Conservation (phyloP, 2,888 invertebrate species). For the Ganaspis brasiliensis region DNA sequence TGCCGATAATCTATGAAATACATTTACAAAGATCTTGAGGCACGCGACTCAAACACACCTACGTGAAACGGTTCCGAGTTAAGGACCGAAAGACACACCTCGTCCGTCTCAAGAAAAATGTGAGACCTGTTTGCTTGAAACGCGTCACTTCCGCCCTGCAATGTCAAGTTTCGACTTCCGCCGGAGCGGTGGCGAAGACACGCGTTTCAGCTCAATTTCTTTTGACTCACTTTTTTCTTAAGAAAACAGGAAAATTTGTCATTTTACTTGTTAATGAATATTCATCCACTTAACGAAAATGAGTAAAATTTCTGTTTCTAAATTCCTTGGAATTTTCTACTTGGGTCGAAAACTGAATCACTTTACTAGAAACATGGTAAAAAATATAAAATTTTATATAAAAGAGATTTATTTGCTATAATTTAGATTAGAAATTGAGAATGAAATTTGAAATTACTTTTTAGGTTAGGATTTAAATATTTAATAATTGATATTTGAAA, state of each 20-base stretch:
- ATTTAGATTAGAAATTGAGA: too few relatives aligned
- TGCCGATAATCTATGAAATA: background rate
- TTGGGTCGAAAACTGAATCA: too few relatives aligned
- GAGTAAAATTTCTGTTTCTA: too few relatives aligned
- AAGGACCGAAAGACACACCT: constrained; percentile 75
- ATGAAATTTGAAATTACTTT: too few relatives aligned
- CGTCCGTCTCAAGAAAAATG: constrained; percentile 74
- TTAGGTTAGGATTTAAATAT: too few relatives aligned
- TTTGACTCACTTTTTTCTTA: constrained; percentile 56
- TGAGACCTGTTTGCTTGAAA: constrained; percentile 74
- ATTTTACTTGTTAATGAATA: constrained; percentile 44
- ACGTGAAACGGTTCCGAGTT: constrained; percentile 50
- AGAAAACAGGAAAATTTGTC: constrained; percentile 8
- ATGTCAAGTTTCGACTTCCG: constrained; percentile 80
- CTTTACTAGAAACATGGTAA: too few relatives aligned
- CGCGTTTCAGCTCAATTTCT: constrained; percentile 60
- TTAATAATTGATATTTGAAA: too few relatives aligned
- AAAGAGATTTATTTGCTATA: too few relatives aligned
- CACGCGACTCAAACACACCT: constrained; percentile 66
- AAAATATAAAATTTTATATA: too few relatives aligned
- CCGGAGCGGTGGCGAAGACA: constrained; percentile 61
- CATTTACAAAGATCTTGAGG: constrained; percentile 44
- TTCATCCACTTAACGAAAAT: too few relatives aligned
- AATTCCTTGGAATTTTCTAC: too few relatives aligned
- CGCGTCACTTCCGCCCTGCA: constrained; percentile 79